A percentile compares a stretch with the other conserved stretches of the same genome.
These are phyloP conservation scores for Pitangus sulphuratus DNA, from an alignment of 2,797 vertebrate genomes.

Conservation along the genomic window DNA sequence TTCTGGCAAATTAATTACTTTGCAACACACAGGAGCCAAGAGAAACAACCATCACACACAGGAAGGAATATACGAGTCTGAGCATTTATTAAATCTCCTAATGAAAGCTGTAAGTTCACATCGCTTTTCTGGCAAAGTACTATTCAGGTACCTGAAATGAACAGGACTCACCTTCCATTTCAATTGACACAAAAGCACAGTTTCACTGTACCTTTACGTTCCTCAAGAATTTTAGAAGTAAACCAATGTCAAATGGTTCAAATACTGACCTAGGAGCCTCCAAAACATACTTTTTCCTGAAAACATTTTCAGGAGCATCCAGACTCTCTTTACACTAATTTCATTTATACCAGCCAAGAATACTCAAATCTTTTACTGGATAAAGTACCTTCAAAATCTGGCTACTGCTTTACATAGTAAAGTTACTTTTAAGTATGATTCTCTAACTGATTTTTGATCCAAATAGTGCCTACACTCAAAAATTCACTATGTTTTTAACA, in stretches of 20 bases:
- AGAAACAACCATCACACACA: not conserved
- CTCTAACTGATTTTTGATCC: not conserved
- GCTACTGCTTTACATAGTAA: not conserved
- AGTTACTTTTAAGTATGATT: not conserved
- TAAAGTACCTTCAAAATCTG: not conserved
- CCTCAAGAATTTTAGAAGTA: not conserved
- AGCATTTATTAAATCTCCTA: not conserved
- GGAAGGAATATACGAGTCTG: not conserved
- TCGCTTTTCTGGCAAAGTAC: not conserved
- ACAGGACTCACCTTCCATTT: not conserved
- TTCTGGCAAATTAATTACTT: not conserved
- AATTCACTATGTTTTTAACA: not conserved
- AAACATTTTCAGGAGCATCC: not conserved
- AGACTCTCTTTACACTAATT: not conserved
- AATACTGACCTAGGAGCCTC: not conserved
- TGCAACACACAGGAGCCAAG: not conserved
- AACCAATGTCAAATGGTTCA: not conserved
- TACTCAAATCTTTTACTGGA: not conserved
- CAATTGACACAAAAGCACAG: not conserved
- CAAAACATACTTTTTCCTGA: not conserved
- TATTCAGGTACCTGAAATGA: not conserved
- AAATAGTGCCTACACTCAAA: not conserved
- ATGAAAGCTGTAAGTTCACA: not conserved
- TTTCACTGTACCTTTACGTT: rapidly evolving
- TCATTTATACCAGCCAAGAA: not conserved